phyloP scores from a whole-genome alignment of 2,888 invertebrate genomes.

The Rhopalosiphum nymphaeae region DNA sequence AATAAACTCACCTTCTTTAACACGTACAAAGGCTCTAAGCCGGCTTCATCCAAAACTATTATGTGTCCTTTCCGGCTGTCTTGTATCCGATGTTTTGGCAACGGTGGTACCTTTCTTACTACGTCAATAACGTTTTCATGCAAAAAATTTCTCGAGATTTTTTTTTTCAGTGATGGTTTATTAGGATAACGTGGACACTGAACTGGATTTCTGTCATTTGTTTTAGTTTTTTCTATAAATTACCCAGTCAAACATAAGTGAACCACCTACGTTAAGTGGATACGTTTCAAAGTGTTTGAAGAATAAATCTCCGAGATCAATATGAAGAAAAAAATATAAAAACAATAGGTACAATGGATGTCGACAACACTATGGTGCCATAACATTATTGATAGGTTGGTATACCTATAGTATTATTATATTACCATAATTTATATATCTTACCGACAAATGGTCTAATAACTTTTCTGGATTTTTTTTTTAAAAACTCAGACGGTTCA shows the following conservation, averaged over 20 bases:
- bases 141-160: neutral
- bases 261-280: neutral
- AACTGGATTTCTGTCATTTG: neutral
- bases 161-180: neutral
- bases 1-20: conserved; percentile 72
- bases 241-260: neutral
- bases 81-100: conserved; percentile 74
- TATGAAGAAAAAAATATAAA: neutral
- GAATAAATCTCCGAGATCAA: neutral
- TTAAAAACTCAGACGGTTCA: conserved; percentile 76
- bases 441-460: conserved; percentile 38
- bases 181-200: neutral
- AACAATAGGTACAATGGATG: neutral
- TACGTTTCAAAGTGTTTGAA: neutral
- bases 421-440: neutral
- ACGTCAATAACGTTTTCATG: neutral
- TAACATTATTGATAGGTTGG: neutral
- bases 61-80: conserved; percentile 77
- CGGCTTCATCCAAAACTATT: conserved; percentile 76
- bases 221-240: neutral
- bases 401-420: neutral
- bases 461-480: conserved; percentile 71
- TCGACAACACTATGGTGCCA: neutral
- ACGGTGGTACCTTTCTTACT: conserved; percentile 72
- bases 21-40: conserved; percentile 78